Evolutionary conservation across 2,113 vertebrate genomes (phyloP).

Genomic region (Seriola dumerili): DNA sequence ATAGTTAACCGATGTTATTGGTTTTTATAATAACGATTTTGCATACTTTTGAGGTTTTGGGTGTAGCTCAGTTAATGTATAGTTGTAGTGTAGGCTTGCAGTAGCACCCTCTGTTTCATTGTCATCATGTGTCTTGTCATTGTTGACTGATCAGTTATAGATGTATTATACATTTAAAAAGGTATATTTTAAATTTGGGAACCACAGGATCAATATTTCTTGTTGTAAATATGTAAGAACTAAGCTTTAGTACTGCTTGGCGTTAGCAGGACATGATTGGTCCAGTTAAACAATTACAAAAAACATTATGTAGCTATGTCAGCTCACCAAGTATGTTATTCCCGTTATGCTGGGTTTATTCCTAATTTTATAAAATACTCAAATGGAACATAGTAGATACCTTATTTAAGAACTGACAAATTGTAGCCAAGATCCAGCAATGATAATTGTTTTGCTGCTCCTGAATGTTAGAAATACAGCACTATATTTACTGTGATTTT

Average conservation of each 20-base stretch:
- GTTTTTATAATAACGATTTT: accelerated
- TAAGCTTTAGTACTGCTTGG: not conserved
- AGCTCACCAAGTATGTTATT: too few relatives aligned
- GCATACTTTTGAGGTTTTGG: not conserved
- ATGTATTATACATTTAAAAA: not conserved
- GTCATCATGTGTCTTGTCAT: not conserved
- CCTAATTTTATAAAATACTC: too few relatives aligned
- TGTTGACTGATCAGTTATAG: not conserved
- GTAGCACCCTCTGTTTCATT: not conserved
- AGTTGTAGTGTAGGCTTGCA: not conserved
- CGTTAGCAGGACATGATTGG: not conserved
- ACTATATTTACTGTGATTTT: too few relatives aligned
- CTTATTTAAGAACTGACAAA: too few relatives aligned
- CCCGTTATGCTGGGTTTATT: too few relatives aligned
- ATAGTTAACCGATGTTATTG: not conserved
- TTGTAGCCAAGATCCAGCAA: too few relatives aligned
- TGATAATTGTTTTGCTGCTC: too few relatives aligned
- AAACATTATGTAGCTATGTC: not conserved
- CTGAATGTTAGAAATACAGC: too few relatives aligned
- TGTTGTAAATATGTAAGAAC: not conserved
- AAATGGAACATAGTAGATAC: too few relatives aligned
- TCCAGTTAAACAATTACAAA: not conserved
- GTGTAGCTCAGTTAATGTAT: not conserved
- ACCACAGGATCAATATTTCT: not conserved
- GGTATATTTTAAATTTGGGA: accelerated